These are phyloP conservation scores for Eupithecia exiguata DNA, from an alignment of 2,888 invertebrate species.

Conservation along the genomic window DNA sequence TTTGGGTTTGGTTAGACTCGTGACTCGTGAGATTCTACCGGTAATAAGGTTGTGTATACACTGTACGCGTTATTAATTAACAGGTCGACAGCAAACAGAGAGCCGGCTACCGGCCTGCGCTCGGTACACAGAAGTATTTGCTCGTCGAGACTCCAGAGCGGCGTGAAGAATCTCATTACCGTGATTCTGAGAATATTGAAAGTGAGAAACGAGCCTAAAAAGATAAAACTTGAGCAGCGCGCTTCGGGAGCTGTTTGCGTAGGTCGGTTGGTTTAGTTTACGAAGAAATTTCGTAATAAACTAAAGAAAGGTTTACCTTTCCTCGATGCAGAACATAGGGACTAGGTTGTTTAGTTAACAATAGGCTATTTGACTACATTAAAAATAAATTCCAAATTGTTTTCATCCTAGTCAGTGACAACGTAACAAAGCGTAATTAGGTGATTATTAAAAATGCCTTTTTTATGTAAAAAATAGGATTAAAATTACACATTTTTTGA, in stretches of 20 bases:
- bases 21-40: slow-evolving; percentile 83
- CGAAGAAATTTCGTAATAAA: slow-evolving; percentile 10
- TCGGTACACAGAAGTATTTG: slow-evolving; percentile 76
- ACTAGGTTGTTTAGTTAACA: not conserved
- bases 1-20: slow-evolving; percentile 71
- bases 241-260: slow-evolving; percentile 21
- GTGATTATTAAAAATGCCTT: no score
- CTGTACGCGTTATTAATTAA: slow-evolving; percentile 82
- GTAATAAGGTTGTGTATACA: slow-evolving; percentile 84
- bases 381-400: no score
- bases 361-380: no score
- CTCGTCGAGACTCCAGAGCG: slow-evolving; percentile 73
- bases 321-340: not conserved
- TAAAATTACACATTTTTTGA: no score
- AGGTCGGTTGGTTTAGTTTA: slow-evolving; percentile 16
- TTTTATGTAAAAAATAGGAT: no score
- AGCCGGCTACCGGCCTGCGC: slow-evolving; percentile 79
- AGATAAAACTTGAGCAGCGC: slow-evolving; percentile 63
- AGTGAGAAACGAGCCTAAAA: slow-evolving; percentile 80
- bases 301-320: slow-evolving; percentile 2
- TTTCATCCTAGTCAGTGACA: no score
- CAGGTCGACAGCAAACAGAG: slow-evolving; percentile 83
- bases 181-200: slow-evolving; percentile 77
- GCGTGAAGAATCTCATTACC: slow-evolving; percentile 80
- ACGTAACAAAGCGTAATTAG: no score